Evolutionary conservation across 2,888 invertebrate genomes (phyloP).

Genomic region (Oligia latruncula): DNA sequence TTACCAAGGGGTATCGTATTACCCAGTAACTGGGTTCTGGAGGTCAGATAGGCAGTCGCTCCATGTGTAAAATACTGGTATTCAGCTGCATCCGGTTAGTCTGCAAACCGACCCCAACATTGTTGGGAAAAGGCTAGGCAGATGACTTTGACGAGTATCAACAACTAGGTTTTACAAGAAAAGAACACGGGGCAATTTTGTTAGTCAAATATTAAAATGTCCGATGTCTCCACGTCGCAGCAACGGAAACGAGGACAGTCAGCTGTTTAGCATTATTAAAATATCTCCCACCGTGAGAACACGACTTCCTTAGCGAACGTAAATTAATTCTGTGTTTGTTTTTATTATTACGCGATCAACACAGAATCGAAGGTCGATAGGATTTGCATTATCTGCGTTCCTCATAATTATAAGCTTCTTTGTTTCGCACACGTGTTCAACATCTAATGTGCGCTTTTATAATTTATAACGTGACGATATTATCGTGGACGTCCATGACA

Average conservation of each 20-base stretch:
- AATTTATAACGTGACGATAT: not conserved
- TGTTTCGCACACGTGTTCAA: not conserved
- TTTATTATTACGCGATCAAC: constrained; percentile 44
- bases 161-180: not conserved
- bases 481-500: not conserved
- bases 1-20: too few species aligned
- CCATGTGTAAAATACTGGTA: too few species aligned
- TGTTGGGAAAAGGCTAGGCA: too few species aligned
- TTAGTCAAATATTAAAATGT: constrained; percentile 26
- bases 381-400: constrained; percentile 32
- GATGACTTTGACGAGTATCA: not conserved
- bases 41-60: too few species aligned
- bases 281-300: constrained; percentile 75
- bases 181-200: not conserved
- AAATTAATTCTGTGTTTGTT: constrained; percentile 56
- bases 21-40: too few species aligned
- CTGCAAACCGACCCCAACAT: too few species aligned
- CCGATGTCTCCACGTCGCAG: constrained; percentile 51
- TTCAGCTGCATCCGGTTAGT: too few species aligned
- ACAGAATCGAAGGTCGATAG: constrained; percentile 27
- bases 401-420: not conserved
- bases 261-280: constrained; percentile 85
- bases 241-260: constrained; percentile 79
- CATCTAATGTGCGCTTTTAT: too few species aligned
- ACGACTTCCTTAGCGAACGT: constrained; percentile 58